Evolutionary conservation across 2,113 vertebrate genomes (phyloP).

Genomic region (Sula dactylatra): DNA sequence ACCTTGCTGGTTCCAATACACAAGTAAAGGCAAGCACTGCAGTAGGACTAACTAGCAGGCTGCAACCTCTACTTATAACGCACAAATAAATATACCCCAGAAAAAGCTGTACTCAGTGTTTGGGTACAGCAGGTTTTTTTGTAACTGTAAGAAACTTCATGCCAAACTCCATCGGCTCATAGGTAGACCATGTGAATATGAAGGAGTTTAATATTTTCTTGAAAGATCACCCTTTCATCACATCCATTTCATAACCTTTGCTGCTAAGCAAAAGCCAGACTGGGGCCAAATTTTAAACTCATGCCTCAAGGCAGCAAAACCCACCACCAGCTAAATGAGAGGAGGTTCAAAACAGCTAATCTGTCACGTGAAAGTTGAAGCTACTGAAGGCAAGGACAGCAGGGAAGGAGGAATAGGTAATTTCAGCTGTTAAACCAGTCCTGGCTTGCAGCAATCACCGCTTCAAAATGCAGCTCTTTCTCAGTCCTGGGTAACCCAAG

Average conservation of each 20-base stretch:
- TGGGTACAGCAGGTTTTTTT: neutral
- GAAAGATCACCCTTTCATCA: neutral
- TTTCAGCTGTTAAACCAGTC: neutral
- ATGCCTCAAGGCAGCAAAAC: rapidly evolving
- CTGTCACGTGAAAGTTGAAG: neutral
- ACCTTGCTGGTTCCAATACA: neutral
- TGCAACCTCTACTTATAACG: neutral
- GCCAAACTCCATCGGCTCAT: neutral
- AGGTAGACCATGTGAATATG: neutral
- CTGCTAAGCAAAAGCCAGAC: neutral
- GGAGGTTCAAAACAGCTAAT: neutral
- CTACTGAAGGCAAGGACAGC: neutral
- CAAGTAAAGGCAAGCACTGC: neutral
- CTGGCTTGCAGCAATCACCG: neutral
- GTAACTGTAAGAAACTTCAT: neutral
- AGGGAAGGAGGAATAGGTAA: neutral
- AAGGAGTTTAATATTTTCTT: neutral
- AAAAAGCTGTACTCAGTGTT: neutral
- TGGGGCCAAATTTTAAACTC: neutral
- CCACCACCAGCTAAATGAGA: neutral
- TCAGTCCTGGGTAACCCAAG: neutral
- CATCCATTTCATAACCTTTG: neutral
- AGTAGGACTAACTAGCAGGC: neutral
- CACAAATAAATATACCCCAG: neutral
- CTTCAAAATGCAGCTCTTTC: neutral